Conservation (phyloP, 2,888 invertebrate species). For the Synanthedon formicaeformis region DNA sequence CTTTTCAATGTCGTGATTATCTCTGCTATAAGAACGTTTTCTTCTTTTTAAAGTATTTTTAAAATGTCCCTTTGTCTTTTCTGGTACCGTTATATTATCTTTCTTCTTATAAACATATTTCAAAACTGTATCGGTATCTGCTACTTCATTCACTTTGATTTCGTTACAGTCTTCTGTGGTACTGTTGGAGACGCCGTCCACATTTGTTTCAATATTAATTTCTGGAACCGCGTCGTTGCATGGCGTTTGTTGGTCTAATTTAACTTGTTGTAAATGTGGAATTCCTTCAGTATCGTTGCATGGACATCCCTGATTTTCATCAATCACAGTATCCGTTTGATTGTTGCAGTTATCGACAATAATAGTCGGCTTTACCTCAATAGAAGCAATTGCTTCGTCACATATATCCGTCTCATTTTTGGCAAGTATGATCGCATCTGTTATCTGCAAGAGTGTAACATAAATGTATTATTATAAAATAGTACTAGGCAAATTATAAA, state of each 20-base stretch:
- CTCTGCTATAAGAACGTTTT: conserved; percentile 23
- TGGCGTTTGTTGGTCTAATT: not conserved
- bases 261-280: not conserved
- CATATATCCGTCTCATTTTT: conserved; percentile 11
- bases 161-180: conserved; percentile 4
- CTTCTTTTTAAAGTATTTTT: conserved; percentile 41
- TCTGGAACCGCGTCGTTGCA: not conserved
- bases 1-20: conserved; percentile 13
- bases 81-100: conserved; percentile 13
- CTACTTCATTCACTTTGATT: conserved; percentile 10
- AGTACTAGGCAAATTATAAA: too few relatives aligned
- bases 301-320: not conserved
- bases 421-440: conserved; percentile 27
- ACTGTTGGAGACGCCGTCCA: not conserved
- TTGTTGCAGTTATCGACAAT: not conserved
- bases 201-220: conserved; percentile 1
- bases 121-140: conserved; percentile 25
- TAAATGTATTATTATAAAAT: too few relatives aligned
- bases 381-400: conserved; percentile 6
- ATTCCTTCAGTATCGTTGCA: not conserved
- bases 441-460: conserved; percentile 32
- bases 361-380: not conserved
- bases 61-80: conserved; percentile 33
- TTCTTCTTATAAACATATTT: conserved; percentile 46
- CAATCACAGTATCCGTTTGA: not conserved